Conservation (phyloP, 2,797 vertebrate genomes). For the Ciconia nigra region DNA sequence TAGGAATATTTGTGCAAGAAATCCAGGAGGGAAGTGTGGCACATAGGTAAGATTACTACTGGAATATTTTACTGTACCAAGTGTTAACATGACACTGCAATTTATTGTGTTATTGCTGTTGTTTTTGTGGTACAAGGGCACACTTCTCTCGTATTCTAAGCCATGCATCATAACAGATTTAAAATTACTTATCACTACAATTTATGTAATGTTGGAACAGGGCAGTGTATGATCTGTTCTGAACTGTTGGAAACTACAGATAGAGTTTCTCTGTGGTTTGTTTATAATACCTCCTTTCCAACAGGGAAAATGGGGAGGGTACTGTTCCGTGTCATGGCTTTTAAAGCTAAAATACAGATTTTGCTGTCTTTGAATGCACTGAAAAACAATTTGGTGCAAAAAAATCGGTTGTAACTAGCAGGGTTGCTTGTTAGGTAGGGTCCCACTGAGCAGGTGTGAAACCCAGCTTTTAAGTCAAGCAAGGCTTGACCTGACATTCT, state of each 20-base stretch:
- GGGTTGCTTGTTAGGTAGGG: not conserved
- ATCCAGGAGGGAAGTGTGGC: conserved; percentile 93
- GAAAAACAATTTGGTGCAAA: not conserved
- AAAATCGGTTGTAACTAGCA: not conserved
- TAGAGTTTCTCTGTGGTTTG: not conserved
- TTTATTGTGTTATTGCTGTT: not conserved
- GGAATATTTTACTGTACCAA: not conserved
- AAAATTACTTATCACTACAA: not conserved
- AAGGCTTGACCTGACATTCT: not conserved
- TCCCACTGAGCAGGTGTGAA: not conserved
- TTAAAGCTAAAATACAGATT: not conserved
- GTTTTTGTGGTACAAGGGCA: not conserved
- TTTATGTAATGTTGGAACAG: not conserved
- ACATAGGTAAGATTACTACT: conserved; percentile 79
- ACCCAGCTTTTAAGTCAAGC: not conserved
- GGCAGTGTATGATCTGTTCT: rapidly evolving
- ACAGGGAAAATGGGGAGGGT: not conserved
- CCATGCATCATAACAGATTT: not conserved
- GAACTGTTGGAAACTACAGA: not conserved
- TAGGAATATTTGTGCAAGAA: conserved; percentile 98
- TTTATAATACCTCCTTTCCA: not conserved
- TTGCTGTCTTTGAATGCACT: not conserved
- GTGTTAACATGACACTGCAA: not conserved
- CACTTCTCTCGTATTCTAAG: not conserved
- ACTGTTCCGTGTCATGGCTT: not conserved